Evolutionary conservation across 2,797 vertebrate species (phyloP), one percentile per base, ranked within the genome.

Genomic region (Ctenochaetus hawaiiensis): DNA sequence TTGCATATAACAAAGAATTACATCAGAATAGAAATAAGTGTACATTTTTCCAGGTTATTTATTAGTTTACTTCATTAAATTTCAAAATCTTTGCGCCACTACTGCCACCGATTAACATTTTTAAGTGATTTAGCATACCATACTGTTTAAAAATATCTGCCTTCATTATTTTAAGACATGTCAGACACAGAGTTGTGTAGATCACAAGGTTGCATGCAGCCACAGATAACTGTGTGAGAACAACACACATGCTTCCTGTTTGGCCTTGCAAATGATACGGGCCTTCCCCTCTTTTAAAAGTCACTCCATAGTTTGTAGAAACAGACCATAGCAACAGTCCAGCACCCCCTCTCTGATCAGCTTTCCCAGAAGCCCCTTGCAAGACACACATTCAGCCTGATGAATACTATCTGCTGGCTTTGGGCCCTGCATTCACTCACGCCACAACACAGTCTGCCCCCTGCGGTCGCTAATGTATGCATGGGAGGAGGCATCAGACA

Each of bases 351-450:
- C 49, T 3, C 71, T 0, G 66, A 65, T 83, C 70, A n/a, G 49
- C 63, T 85, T 91, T 86, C 84, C 73, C 70, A 64, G 73, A 85
- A 77, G 43, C 14, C 67, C 68, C 57, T n/a, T 13, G 18, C 72
- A 26, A 71, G 53, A 45, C 60, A 67, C 22, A 30, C 65, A 26
- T 71, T 78, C 57, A 67, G 58, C 77, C 26, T 14, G 63, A 68
- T 72, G 72, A 82, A 77, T 44, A 10, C 45, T 45, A 30, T 84
- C 53, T 78, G 63, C 78, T 83, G 85, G 91, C 80, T 72, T 17
- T 20, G 37, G 68, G 73, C 68, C 84, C 30, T 5, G 49, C 23
- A 77, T 30, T 75, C 48, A 30, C 56, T 73, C 30, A 0, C 20
- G 47, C 51, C n/a, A 56, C 47, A 17, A 61, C 78, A 45, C 58